Percentiles rank a stretch among this genome's conserved stretches.
These are phyloP conservation scores for Timema cristinae DNA, from an alignment of 2,888 invertebrate species.

Conservation along the genomic window DNA sequence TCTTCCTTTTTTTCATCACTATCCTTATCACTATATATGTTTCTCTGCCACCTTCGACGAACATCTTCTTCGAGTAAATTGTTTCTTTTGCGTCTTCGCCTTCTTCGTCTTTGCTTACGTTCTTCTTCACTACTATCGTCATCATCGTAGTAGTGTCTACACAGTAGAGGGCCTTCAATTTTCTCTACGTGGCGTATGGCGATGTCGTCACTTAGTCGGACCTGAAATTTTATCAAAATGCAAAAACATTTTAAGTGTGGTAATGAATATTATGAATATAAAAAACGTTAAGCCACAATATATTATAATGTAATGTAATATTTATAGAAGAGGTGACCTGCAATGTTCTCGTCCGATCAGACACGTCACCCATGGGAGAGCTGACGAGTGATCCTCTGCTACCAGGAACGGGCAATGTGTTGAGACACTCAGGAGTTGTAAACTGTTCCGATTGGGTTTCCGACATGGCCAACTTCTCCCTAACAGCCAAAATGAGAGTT, in stretches of 20 bases:
- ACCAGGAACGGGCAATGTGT: constrained; percentile 22
- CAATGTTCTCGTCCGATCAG: constrained; percentile 19
- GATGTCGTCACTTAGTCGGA: constrained; percentile 40
- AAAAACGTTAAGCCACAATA: too few relatives aligned
- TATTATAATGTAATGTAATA: too few relatives aligned
- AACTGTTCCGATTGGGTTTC: constrained; percentile 29
- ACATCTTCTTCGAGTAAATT: constrained; percentile 32
- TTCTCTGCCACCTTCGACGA: constrained; percentile 30
- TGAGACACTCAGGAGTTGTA: constrained; percentile 24
- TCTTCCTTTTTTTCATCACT: constrained; percentile 19
- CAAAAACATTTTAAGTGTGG: too few relatives aligned
- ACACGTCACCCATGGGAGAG: constrained; percentile 25
- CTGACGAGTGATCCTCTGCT: constrained; percentile 23
- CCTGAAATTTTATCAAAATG: constrained; percentile 28
- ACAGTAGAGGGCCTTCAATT: constrained; percentile 31
- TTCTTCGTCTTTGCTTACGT: constrained; percentile 36
- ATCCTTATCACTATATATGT: constrained; percentile 25
- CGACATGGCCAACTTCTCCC: constrained; percentile 23
- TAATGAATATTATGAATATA: too few relatives aligned
- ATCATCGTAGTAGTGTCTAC: constrained; percentile 22
- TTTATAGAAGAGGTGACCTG: constrained; percentile 19
- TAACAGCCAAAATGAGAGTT: background rate
- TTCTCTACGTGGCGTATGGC: constrained; percentile 35
- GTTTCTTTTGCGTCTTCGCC: constrained; percentile 34
- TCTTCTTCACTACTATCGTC: constrained; percentile 21